Evolutionary conservation across 2,888 invertebrate genomes (phyloP).

Genomic region (Halictus quadricinctus): DNA sequence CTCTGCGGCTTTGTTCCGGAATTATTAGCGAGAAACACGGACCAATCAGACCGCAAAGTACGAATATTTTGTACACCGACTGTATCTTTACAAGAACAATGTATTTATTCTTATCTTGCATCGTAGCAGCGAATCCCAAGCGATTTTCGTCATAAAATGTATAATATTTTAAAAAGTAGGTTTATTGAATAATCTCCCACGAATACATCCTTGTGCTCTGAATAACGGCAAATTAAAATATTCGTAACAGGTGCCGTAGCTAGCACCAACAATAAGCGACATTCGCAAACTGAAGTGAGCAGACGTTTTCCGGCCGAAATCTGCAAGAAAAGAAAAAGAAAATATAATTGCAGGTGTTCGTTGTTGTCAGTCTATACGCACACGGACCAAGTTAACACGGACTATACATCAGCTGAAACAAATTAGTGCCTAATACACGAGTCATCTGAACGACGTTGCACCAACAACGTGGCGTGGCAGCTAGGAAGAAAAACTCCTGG

Average conservation of each 20-base stretch:
- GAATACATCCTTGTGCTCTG: not conserved
- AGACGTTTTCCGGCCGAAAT: not conserved
- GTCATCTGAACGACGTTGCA: conserved; percentile 23
- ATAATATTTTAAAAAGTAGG: not conserved
- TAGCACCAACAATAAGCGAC: not conserved
- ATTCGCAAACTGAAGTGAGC: not conserved
- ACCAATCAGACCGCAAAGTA: no score
- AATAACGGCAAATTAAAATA: not conserved
- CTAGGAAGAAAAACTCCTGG: conserved; percentile 34
- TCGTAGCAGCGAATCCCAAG: no score
- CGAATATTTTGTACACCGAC: no score
- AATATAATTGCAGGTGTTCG: not conserved
- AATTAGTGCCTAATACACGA: conserved; percentile 45
- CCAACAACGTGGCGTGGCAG: conserved; percentile 36
- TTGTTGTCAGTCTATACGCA: not conserved
- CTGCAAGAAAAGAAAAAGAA: not conserved
- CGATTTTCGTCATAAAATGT: not conserved
- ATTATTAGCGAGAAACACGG: no score
- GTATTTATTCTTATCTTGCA: no score
- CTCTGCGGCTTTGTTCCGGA: no score
- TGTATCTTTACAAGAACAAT: no score
- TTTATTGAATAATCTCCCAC: not conserved
- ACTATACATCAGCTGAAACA: not conserved
- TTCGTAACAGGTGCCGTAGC: not conserved
- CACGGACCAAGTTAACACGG: not conserved